phyloP scores from a whole-genome alignment of 2,797 vertebrate species.

The Gouania willdenowi region DNA sequence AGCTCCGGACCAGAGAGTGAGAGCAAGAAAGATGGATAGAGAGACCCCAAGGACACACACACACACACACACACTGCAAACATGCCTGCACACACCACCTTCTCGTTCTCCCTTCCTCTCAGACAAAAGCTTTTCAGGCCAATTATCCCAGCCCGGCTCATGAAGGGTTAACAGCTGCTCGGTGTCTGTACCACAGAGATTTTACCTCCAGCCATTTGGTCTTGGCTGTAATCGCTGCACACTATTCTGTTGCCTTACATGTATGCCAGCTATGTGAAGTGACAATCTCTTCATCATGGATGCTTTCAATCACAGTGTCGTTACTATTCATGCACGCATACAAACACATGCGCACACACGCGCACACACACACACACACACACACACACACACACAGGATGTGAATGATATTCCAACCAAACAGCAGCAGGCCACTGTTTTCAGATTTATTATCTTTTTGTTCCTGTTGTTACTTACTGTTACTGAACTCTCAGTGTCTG shows the following conservation, averaged over 20 bases:
- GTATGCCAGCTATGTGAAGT: conserved; percentile 47
- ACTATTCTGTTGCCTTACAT: conserved; percentile 42
- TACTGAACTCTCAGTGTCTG: not conserved
- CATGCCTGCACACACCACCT: conserved; percentile 55
- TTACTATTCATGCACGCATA: conserved; percentile 2
- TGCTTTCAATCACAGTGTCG: conserved; percentile 16
- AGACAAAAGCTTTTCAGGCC: conserved; percentile 69
- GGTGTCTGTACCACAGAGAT: conserved; percentile 63
- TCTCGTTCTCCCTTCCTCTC: conserved; percentile 32
- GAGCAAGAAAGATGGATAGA: conserved; percentile 66
- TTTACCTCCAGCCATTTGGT: conserved; percentile 65
- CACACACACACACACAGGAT: conserved; percentile 1
- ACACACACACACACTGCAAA: conserved; percentile 32
- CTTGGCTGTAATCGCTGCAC: conserved; percentile 55
- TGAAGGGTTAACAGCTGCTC: conserved; percentile 65
- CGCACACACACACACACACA: not conserved
- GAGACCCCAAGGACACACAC: conserved; percentile 66
- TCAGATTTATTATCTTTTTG: conserved; percentile 2
- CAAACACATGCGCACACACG: not conserved
- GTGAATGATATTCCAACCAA: conserved; percentile 14
- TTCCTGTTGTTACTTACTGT: not conserved
- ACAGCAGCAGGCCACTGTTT: conserved; percentile 8
- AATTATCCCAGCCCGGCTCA: conserved; percentile 59
- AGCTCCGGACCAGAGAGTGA: conserved; percentile 66
- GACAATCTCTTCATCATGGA: conserved; percentile 40